Percentiles rank a stretch among this genome's conserved stretches.
phyloP scores from a whole-genome alignment of 1,140 invertebrate genomes.

The Temnothorax curvispinosus region DNA sequence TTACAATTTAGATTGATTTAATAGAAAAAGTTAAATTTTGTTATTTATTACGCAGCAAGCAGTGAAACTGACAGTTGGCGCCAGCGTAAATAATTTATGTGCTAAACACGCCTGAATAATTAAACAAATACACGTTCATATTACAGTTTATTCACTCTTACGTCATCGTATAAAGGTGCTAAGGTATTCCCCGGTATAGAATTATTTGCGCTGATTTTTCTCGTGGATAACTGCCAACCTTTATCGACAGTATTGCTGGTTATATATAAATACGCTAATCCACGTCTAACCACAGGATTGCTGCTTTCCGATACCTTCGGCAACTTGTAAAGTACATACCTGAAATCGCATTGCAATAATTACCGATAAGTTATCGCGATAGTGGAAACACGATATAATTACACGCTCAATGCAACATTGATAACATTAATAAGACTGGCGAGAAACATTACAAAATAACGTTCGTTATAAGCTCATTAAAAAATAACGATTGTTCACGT shows the following conservation, averaged over 20 bases:
- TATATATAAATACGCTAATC: constrained; percentile 91
- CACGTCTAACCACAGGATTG: constrained; percentile 87
- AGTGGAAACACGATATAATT: not conserved
- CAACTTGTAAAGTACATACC: constrained; percentile 95
- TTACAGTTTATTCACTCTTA: constrained; percentile 68
- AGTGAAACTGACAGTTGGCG: not conserved
- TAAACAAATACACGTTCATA: not conserved
- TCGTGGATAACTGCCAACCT: constrained; percentile 90
- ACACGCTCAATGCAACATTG: not conserved
- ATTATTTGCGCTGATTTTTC: constrained; percentile 88
- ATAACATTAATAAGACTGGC: constrained; percentile 24
- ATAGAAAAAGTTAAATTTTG: not conserved
- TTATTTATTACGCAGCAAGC: not conserved
- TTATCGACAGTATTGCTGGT: constrained; percentile 87
- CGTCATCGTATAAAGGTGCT: constrained; percentile 88
- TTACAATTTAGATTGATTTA: not conserved
- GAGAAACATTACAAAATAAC: not conserved
- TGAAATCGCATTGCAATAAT: constrained; percentile 80
- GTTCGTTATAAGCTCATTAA: not conserved
- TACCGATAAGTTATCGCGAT: not conserved
- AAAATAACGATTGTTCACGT: not conserved
- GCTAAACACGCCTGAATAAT: not conserved
- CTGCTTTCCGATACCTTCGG: constrained; percentile 88
- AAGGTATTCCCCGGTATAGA: constrained; percentile 92
- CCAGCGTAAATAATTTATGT: not conserved